Base-by-base conservation (phyloP, 2,113 vertebrate genomes). In the Thryonomys swinderianus region DNA sequence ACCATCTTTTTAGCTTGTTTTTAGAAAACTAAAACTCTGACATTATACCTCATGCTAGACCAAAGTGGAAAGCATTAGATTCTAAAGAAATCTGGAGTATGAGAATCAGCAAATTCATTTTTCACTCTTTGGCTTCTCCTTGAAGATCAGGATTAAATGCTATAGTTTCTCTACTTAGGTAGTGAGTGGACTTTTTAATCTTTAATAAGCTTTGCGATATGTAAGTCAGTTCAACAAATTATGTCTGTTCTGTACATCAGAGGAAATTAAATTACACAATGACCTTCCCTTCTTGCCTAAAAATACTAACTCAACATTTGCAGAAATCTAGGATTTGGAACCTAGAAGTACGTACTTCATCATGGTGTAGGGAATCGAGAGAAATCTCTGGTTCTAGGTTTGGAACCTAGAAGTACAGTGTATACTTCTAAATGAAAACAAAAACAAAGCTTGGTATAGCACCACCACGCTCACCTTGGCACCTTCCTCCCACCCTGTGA, bases 61-160 rank as follows among this genome's bases (percentile, higher is more conserved):
- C 71, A 90, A 97, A 96, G 80, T 81, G 53, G 73, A 87, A 93
- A 66, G 14, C 66, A 78, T 78, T 62, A 73, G 32, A 30, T 59
- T 93, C 21, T 57, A 89, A 7, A 87, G 23, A 84, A 66, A 67
- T 71, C 42, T 67, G 34, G 27, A 88, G 17, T 25, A 37, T 71
- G 3, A 82, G 10, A 45, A 5, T 20, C 20, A 80, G 90, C 53
- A 86, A 67, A 62, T 61, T 55, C 53, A 55, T 32, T 83, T 88
- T 85, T 81, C 61, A 95, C 61, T 91, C 40, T 84, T 40, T 74
- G 71, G 16, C 34, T 85, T 45, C 81, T 64, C 40, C 88, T 27
- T 88, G 59, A 79, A 67, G 73, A 66, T 61, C 48, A 51, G 16
- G 51, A 40, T 48, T 55, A 20, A n/a, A 14, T n/a, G 51, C 74